Conservation (phyloP, 1,140 invertebrate genomes). For the Bombus waltoni region DNA sequence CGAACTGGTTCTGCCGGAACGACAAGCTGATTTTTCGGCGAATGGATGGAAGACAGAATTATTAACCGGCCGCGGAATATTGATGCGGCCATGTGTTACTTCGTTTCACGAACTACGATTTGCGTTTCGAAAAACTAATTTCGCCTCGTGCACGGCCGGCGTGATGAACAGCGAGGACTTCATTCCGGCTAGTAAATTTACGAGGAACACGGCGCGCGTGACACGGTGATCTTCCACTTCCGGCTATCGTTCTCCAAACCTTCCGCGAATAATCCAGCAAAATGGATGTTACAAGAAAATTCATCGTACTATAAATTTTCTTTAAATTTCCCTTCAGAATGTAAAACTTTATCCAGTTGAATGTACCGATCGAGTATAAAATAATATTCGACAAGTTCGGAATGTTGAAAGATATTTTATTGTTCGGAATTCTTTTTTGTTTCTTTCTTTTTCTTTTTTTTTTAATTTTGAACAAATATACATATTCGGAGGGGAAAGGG, state of each 20-base stretch:
- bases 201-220: slow-evolving; percentile 7
- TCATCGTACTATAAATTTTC: background rate
- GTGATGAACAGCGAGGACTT: slow-evolving; percentile 45
- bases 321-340: background rate
- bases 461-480: too few relatives aligned
- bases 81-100: slow-evolving; percentile 37
- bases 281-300: background rate
- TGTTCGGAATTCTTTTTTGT: too few relatives aligned
- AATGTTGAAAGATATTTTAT: too few relatives aligned
- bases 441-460: too few relatives aligned
- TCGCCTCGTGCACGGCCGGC: slow-evolving; percentile 2
- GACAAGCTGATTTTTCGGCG: slow-evolving; percentile 4
- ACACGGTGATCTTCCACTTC: slow-evolving; percentile 12
- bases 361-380: background rate
- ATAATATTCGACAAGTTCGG: background rate
- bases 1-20: background rate
- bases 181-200: slow-evolving; percentile 24
- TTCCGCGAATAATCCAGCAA: background rate
- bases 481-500: too few relatives aligned
- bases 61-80: slow-evolving; percentile 33
- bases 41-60: slow-evolving; percentile 30
- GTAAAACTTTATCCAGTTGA: background rate
- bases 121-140: slow-evolving; percentile 42
- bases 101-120: slow-evolving; percentile 13
- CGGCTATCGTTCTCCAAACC: background rate